Evolutionary conservation across 2,797 vertebrate genomes (phyloP), one percentile per base, ranked within the genome.

Genomic region (Cryptoprocta ferox): DNA sequence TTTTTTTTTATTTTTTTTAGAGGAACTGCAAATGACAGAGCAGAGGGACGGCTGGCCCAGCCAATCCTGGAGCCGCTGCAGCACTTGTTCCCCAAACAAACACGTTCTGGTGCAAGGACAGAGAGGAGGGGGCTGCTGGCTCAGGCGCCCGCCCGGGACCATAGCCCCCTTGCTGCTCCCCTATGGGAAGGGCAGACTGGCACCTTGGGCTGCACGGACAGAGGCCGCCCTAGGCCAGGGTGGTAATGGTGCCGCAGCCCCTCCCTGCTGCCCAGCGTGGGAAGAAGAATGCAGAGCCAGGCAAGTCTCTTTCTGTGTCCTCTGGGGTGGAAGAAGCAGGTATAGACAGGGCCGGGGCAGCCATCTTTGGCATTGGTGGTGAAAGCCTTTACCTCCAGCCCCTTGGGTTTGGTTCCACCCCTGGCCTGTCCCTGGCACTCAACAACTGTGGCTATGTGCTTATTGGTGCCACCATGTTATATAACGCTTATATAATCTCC

Each of bases 401-500:
- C 81, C 75, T 92, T 75, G 73, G 84, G 92, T 93, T 89, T 95
- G 79, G 45, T 97, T 94, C 94, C 82, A 85, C 91, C 83, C 89
- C 84, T 91, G 94, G 95, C 90, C 94, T 70, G 95, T 89, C 65
- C 81, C 95, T 93, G 94, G 94, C 94, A 37, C 80, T 94, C 68
- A 48, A 63, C 89, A 82, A 66, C 80, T 76, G 91, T 12, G 59
- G 42, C 88, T 89, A 24, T 86, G 85, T 90, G 97, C 94, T 89
- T 86, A 94, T 95, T 96, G 95, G 94, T 93, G 97, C 91, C 91
- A 94, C 95, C 89, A 89, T 90, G 95, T 98, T 98, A 98, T 96
- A 94, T 98, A 98, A 98, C 28, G 18, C 95, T 98, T 98, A 98
- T 97, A 92, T 98, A 98, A 98, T 75, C 93, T 92, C 61, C 79